These are phyloP conservation scores for Chunga burmeisteri DNA, from an alignment of 2,113 vertebrate species.

Conservation along the genomic window DNA sequence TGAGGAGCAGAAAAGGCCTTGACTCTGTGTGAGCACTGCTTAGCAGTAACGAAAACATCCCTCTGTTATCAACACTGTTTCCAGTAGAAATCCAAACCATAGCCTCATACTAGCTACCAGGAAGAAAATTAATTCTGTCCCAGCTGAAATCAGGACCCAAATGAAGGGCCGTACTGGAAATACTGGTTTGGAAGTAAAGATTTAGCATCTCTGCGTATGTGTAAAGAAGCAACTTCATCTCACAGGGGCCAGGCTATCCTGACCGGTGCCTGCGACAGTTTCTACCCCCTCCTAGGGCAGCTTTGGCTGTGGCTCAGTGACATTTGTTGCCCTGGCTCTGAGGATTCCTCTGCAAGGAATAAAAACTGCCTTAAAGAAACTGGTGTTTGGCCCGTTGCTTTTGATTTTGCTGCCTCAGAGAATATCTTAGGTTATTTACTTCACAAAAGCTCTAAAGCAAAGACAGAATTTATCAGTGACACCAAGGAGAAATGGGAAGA, in stretches of 20 bases:
- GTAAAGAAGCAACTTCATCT: background rate
- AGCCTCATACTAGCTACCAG: no score
- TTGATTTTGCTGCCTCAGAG: background rate
- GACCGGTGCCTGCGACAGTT: accelerated
- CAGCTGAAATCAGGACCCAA: no score
- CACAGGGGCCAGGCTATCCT: background rate
- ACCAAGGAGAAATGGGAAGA: background rate
- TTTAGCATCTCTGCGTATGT: background rate
- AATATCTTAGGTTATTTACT: background rate
- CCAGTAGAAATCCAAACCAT: no score
- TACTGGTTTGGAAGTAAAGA: background rate
- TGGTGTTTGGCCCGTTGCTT: background rate
- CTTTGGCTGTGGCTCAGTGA: background rate
- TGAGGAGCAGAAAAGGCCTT: no score
- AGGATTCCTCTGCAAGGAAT: background rate
- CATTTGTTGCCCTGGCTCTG: background rate
- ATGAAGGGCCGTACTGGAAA: background rate
- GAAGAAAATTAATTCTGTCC: no score
- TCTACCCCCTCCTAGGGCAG: background rate
- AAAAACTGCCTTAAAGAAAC: background rate
- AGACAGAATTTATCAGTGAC: background rate
- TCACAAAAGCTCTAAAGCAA: background rate
- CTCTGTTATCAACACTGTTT: no score
- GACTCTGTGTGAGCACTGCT: no score
- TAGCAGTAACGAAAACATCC: no score